These are phyloP conservation scores for Zootoca vivipara DNA, from an alignment of 2,113 vertebrate genomes.

Conservation along the genomic window DNA sequence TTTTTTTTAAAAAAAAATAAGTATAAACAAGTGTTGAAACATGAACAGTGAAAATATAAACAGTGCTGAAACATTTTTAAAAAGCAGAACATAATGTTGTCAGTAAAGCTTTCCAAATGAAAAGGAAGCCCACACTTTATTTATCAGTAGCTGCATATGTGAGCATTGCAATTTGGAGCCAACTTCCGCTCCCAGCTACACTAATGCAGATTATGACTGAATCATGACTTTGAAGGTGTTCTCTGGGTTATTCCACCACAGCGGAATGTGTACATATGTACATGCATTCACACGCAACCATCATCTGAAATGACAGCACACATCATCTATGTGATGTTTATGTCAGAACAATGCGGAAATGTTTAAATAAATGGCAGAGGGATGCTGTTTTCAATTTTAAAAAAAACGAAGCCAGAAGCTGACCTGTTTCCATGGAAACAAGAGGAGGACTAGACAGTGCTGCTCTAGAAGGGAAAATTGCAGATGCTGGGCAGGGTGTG, in stretches of 20 bases:
- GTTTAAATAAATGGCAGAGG: constrained; percentile 79
- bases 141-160: constrained; percentile 28
- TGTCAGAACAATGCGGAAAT: constrained; percentile 72
- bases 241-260: constrained; percentile 10
- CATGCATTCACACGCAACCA: constrained; percentile 18
- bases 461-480: constrained; percentile 74
- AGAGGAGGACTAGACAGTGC: constrained; percentile 82
- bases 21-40: constrained; percentile 48
- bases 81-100: constrained; percentile 1
- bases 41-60: constrained; percentile 19
- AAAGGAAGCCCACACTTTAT: constrained; percentile 45
- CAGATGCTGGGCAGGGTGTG: constrained; percentile 70
- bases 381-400: constrained; percentile 85
- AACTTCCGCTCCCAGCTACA: constrained; percentile 40
- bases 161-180: not conserved
- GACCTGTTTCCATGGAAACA: constrained; percentile 95
- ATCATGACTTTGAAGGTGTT: not conserved
- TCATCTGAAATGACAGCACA: constrained; percentile 60
- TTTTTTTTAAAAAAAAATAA: not conserved
- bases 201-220: constrained; percentile 33
- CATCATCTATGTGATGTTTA: constrained; percentile 69
- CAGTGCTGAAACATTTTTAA: constrained; percentile 42
- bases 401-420: constrained; percentile 87
- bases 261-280: constrained; percentile 15
- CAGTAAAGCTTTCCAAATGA: constrained; percentile 53